Conservation (phyloP, 2,888 invertebrate species). For the Sycophila texana region DNA sequence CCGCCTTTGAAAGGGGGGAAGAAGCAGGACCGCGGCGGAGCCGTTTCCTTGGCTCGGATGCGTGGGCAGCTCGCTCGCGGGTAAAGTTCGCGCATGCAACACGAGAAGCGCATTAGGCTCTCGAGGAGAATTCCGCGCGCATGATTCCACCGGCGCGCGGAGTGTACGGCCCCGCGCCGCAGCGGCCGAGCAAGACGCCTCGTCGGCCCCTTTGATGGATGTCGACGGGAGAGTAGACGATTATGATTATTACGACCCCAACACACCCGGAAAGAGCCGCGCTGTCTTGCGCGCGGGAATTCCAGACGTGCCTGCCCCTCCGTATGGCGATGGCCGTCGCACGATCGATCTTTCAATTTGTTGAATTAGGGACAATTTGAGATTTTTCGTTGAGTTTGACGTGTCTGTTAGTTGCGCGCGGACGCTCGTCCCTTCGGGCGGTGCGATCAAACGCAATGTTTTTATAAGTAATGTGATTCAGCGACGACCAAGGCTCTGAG, state of each 20-base stretch:
- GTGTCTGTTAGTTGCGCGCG: slow-evolving; percentile 8
- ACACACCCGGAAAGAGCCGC: slow-evolving; percentile 32
- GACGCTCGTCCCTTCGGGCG: background rate
- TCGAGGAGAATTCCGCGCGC: slow-evolving; percentile 12
- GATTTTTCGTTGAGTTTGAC: background rate
- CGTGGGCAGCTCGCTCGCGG: no score
- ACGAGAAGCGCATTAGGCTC: slow-evolving; percentile 48
- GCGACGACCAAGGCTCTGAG: no score
- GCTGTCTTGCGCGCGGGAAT: slow-evolving; percentile 4
- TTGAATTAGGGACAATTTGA: background rate
- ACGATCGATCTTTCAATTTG: slow-evolving; percentile 27
- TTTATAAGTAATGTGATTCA: no score
- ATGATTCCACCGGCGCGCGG: slow-evolving; percentile 2
- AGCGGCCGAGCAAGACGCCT: background rate
- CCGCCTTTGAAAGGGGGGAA: no score
- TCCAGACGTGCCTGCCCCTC: no score
- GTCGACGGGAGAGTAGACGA: slow-evolving; percentile 3
- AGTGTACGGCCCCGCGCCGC: background rate
- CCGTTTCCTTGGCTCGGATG: no score
- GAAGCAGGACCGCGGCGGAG: no score
- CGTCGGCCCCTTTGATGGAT: slow-evolving; percentile 32
- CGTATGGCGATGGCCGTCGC: no score
- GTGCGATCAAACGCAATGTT: background rate
- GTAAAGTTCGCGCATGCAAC: slow-evolving; percentile 3
- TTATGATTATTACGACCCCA: slow-evolving; percentile 24